These are phyloP conservation scores for Sorex fumeus DNA, from an alignment of 2,113 vertebrate species.

Conservation along the genomic window DNA sequence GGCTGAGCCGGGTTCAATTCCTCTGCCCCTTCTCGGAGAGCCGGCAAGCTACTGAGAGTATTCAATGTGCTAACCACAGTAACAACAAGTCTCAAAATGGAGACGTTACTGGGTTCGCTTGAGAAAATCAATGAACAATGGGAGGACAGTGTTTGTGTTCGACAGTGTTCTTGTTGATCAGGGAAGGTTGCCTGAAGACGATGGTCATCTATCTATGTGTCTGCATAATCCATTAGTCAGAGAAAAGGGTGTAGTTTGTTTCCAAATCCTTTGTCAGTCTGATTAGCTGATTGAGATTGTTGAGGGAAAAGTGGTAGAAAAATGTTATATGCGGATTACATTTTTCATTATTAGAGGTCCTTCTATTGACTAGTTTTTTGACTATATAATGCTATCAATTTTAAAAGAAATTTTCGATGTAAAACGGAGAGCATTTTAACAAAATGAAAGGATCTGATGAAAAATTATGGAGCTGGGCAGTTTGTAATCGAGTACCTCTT, in stretches of 20 bases:
- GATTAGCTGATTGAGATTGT: not conserved
- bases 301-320: conserved; percentile 11
- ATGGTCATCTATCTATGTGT: not conserved
- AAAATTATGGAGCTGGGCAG: not conserved
- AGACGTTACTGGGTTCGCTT: no score
- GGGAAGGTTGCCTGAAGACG: not conserved
- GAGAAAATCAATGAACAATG: no score
- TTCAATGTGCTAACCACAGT: no score
- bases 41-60: no score
- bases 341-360: conserved; percentile 2
- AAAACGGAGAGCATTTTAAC: not conserved
- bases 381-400: not conserved
- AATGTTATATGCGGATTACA: not conserved
- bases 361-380: conserved; percentile 6
- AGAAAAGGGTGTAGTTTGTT: not conserved
- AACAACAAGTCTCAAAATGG: no score
- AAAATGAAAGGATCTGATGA: not conserved
- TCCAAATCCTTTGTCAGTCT: not conserved
- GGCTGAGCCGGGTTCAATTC: no score
- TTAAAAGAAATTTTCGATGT: conserved; percentile 24
- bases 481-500: not conserved
- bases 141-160: no score
- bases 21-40: no score
- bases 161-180: not conserved
- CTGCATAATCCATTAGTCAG: not conserved